Conservation (phyloP, 2,888 invertebrate genomes). For the Zygogramma bicolorata region DNA sequence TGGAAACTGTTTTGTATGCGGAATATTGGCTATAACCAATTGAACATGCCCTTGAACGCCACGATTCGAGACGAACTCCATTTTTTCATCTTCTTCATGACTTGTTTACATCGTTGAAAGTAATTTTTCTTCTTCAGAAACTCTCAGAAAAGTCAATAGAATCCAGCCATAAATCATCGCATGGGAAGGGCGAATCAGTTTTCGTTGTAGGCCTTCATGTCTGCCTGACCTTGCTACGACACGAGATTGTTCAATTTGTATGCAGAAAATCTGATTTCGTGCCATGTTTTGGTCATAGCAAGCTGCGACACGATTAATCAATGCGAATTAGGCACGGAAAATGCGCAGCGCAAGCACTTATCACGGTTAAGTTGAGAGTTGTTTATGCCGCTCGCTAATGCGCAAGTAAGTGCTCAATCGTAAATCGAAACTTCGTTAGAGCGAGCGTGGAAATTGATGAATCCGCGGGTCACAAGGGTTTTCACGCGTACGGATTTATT, state of each 20-base stretch:
- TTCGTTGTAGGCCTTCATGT: neutral
- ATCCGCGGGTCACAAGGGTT: neutral
- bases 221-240: neutral
- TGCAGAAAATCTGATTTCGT: slow-evolving; percentile 9
- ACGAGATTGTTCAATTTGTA: slow-evolving; percentile 2
- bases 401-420: neutral
- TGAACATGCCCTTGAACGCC: no score
- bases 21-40: no score
- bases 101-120: no score
- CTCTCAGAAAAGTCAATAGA: no score
- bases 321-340: slow-evolving; percentile 5
- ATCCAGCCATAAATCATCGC: no score
- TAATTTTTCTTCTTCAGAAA: no score
- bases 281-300: neutral
- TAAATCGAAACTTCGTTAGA: neutral
- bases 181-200: no score
- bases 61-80: no score
- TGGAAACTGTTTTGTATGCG: no score
- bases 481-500: no score
- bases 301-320: slow-evolving; percentile 4
- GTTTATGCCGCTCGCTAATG: neutral
- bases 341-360: slow-evolving; percentile 9
- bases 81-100: no score
- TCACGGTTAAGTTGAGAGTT: slow-evolving; percentile 1
- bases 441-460: neutral